Percentiles rank a stretch among this genome's conserved stretches.
These are phyloP conservation scores for Labia minor DNA, from an alignment of 2,888 invertebrate species.

Conservation along the genomic window DNA sequence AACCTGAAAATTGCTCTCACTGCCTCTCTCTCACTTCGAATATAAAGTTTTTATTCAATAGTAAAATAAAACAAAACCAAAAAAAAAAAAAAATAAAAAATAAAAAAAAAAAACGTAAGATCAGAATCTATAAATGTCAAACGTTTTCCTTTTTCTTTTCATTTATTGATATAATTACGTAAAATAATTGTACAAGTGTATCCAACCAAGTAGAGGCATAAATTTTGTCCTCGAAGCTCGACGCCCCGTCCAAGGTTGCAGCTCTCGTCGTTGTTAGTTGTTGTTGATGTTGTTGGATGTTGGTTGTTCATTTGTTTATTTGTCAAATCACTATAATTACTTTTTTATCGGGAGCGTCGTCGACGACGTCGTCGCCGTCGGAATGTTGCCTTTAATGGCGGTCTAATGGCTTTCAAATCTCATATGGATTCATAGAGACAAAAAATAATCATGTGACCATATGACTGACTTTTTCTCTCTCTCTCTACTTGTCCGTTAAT, in stretches of 20 bases:
- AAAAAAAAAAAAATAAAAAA: no score
- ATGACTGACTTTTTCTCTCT: background rate
- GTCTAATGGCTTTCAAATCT: background rate
- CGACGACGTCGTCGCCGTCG: background rate
- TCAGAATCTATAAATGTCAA: background rate
- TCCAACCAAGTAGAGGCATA: background rate
- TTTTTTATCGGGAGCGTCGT: background rate
- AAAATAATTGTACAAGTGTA: constrained; percentile 1
- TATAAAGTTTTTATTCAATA: no score
- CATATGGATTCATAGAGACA: background rate
- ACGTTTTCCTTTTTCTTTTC: background rate
- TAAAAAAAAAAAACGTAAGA: background rate
- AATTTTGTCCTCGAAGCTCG: constrained; percentile 8
- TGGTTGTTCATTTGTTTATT: constrained; percentile 1
- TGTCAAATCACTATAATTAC: constrained; percentile 13
- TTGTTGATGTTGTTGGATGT: no score
- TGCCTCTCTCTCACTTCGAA: no score
- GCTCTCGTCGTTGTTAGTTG: background rate
- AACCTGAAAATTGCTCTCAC: no score
- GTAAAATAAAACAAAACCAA: no score
- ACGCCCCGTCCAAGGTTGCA: background rate
- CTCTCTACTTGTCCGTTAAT: background rate
- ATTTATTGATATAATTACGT: constrained; percentile 5
- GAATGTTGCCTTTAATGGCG: constrained; percentile 13
- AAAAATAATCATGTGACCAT: constrained; percentile 13